Evolutionary conservation across 2,888 invertebrate genomes (phyloP).

Genomic region (Siphonodentalium dalli): DNA sequence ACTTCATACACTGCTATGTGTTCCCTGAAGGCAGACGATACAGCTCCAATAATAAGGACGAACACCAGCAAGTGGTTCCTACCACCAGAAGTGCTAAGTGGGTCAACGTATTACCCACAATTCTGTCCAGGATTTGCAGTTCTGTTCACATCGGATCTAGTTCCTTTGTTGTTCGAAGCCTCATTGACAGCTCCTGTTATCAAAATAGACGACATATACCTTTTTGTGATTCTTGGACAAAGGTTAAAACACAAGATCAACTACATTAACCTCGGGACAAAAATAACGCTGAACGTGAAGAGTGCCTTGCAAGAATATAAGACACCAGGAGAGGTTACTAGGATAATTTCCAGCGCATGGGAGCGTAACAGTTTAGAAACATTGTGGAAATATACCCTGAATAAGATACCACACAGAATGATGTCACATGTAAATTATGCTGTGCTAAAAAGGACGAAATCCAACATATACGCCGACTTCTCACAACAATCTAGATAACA

Average conservation of each 20-base stretch:
- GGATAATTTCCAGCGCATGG: conserved; percentile 22
- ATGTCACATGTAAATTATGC: too few relatives aligned
- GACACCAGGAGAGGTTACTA: conserved; percentile 7
- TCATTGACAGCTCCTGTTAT: conserved; percentile 42
- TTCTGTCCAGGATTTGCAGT: conserved; percentile 57
- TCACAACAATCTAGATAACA: too few relatives aligned
- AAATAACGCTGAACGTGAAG: conserved; percentile 79
- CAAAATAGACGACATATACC: conserved; percentile 58
- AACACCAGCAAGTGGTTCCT: conserved; percentile 45
- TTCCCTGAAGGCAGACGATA: conserved; percentile 32
- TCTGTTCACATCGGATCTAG: conserved; percentile 40
- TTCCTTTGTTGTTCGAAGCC: conserved; percentile 42
- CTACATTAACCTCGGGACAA: conserved; percentile 73
- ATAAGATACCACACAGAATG: too few relatives aligned
- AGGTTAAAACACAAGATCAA: conserved; percentile 32
- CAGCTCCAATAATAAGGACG: conserved; percentile 38
- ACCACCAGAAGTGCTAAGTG: conserved; percentile 31
- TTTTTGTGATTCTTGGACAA: conserved; percentile 46
- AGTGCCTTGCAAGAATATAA: conserved; percentile 33
- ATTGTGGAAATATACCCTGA: too few relatives aligned
- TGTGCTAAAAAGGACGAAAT: too few relatives aligned
- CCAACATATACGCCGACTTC: too few relatives aligned
- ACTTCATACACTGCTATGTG: conserved; percentile 34
- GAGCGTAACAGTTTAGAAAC: conserved; percentile 26
- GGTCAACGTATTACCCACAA: conserved; percentile 41